A percentile compares a stretch with the other conserved stretches of the same genome.
These are phyloP conservation scores for Camponotus floridanus DNA, from an alignment of 1,140 invertebrate genomes.

Conservation along the genomic window DNA sequence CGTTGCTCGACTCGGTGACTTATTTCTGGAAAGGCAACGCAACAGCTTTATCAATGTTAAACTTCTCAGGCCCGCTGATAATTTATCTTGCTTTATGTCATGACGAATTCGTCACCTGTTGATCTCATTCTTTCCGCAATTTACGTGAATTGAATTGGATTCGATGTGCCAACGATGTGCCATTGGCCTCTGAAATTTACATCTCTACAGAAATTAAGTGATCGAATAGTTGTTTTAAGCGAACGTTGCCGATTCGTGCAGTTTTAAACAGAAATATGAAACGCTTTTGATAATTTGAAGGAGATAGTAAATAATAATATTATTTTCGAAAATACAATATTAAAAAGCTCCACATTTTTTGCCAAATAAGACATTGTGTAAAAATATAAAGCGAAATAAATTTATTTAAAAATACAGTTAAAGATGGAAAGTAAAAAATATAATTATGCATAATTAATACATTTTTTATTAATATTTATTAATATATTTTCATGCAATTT, in stretches of 20 bases:
- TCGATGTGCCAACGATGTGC: neutral
- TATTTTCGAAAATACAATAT: neutral
- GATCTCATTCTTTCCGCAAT: slow-evolving; percentile 52
- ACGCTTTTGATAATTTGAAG: neutral
- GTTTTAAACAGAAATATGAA: neutral
- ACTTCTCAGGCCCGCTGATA: slow-evolving; percentile 31
- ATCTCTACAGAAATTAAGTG: slow-evolving; percentile 11
- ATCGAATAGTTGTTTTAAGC: slow-evolving; percentile 39
- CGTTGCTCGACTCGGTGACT: neutral
- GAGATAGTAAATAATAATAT: neutral
- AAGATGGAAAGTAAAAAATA: neutral
- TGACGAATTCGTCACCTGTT: slow-evolving; percentile 49
- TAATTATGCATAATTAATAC: neutral
- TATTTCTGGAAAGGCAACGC: neutral
- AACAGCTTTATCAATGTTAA: neutral
- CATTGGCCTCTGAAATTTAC: slow-evolving; percentile 15
- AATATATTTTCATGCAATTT: neutral
- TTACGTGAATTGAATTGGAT: slow-evolving; percentile 36
- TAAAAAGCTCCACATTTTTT: no score
- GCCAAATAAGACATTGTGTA: neutral
- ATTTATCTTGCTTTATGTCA: slow-evolving; percentile 28
- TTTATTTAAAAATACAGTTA: neutral
- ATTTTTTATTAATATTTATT: no score
- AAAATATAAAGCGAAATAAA: slow-evolving; percentile 1
- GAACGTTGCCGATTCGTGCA: neutral